These are phyloP conservation scores for Lamproptera curius DNA, from an alignment of 2,888 invertebrate genomes.

Conservation along the genomic window DNA sequence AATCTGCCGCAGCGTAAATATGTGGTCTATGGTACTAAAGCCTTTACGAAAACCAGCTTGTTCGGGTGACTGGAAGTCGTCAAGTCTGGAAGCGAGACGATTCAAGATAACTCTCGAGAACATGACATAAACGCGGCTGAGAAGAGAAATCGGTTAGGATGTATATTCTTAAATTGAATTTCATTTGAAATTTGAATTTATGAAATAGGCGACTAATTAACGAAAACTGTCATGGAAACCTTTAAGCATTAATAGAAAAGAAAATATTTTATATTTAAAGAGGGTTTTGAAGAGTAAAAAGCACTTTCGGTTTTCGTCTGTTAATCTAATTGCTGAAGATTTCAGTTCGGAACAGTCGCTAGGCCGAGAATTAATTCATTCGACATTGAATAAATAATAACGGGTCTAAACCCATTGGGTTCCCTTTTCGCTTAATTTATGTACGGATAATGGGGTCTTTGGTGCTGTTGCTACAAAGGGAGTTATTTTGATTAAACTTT, in stretches of 20 bases:
- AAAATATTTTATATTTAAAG: background rate
- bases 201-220: too few species aligned
- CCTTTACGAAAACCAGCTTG: too few species aligned
- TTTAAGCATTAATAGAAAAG: background rate
- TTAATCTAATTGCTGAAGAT: slow-evolving; percentile 6
- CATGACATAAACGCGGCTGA: too few species aligned
- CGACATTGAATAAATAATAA: slow-evolving; percentile 15
- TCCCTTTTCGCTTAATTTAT: slow-evolving; percentile 11
- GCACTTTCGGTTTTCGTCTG: background rate
- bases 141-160: too few species aligned
- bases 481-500: slow-evolving; percentile 19
- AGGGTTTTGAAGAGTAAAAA: background rate
- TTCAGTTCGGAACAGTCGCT: background rate
- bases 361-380: slow-evolving; percentile 10
- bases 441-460: slow-evolving; percentile 12
- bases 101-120: too few species aligned
- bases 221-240: too few species aligned
- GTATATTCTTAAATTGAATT: too few species aligned
- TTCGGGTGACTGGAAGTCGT: too few species aligned
- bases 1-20: too few species aligned
- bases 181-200: too few species aligned
- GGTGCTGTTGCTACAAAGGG: slow-evolving; percentile 8
- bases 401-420: slow-evolving; percentile 4
- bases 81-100: too few species aligned
- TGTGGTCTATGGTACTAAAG: too few species aligned